Evolutionary conservation across 2,797 vertebrate species (phyloP).

Genomic region (Thalassophryne amazonica): DNA sequence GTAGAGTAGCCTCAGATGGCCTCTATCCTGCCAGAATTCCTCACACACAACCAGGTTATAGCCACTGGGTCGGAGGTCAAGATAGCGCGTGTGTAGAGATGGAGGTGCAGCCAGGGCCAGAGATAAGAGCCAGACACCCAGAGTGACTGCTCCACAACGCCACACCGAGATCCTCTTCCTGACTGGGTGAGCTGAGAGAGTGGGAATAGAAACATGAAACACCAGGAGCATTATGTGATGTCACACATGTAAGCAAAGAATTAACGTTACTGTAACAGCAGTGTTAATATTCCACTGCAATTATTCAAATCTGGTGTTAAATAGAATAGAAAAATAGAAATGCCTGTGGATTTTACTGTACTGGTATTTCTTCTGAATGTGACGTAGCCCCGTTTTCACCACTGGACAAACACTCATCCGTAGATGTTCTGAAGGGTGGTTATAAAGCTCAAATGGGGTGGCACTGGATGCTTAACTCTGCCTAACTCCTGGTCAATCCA

Average conservation of each 20-base stretch:
- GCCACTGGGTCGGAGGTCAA: conserved; percentile 75
- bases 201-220: background rate
- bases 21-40: conserved; percentile 77
- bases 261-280: no score
- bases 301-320: no score
- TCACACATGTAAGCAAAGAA: background rate
- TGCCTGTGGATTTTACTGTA: no score
- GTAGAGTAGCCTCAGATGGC: conserved; percentile 73
- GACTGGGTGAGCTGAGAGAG: conserved; percentile 72
- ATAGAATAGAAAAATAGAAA: no score
- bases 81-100: conserved; percentile 69
- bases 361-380: no score
- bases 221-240: background rate
- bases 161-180: conserved; percentile 73
- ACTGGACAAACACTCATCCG: no score
- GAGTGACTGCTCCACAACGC: conserved; percentile 67
- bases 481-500: no score
- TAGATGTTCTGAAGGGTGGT: no score
- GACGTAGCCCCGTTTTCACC: no score
- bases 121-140: conserved; percentile 75
- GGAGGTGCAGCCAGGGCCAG: conserved; percentile 76
- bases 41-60: conserved; percentile 79
- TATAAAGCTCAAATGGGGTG: no score
- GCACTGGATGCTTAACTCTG: no score
- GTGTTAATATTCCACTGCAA: no score